Percentiles rank a stretch among this genome's conserved stretches.
phyloP scores from a whole-genome alignment of 2,888 invertebrate genomes.

The Lottia scabra region DNA sequence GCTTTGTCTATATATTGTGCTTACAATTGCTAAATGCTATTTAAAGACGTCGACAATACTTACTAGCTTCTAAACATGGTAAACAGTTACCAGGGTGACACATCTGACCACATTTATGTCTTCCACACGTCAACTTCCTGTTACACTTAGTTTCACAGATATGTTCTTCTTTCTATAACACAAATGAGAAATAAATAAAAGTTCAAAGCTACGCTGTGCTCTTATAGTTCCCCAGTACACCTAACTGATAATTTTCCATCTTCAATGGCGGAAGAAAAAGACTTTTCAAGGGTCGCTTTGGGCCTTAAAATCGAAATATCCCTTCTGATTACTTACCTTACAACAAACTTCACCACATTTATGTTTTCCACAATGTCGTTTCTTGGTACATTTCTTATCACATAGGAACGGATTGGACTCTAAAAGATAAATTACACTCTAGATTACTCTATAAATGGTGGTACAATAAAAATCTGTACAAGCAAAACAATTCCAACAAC shows the following conservation, averaged over 20 bases:
- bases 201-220: too few species aligned
- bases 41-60: constrained; percentile 61
- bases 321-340: constrained; percentile 73
- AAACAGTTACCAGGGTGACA: constrained; percentile 84
- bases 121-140: constrained; percentile 85
- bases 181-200: too few species aligned
- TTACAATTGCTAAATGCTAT: too few species aligned
- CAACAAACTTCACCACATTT: constrained; percentile 93
- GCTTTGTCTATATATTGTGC: too few species aligned
- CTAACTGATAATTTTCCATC: too few species aligned
- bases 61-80: constrained; percentile 82
- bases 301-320: too few species aligned
- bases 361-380: constrained; percentile 69
- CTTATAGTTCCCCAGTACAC: too few species aligned
- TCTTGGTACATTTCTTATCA: constrained; percentile 89
- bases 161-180: constrained; percentile 79
- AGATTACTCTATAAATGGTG: background rate
- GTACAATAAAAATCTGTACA: too few species aligned
- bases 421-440: constrained; percentile 9
- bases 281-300: too few species aligned
- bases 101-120: constrained; percentile 86
- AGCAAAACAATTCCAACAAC: too few species aligned
- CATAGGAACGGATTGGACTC: constrained; percentile 72
- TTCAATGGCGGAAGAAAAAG: too few species aligned
- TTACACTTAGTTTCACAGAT: constrained; percentile 79